These are phyloP conservation scores for Salarias fasciatus DNA, from an alignment of 2,797 vertebrate genomes.

Conservation along the genomic window DNA sequence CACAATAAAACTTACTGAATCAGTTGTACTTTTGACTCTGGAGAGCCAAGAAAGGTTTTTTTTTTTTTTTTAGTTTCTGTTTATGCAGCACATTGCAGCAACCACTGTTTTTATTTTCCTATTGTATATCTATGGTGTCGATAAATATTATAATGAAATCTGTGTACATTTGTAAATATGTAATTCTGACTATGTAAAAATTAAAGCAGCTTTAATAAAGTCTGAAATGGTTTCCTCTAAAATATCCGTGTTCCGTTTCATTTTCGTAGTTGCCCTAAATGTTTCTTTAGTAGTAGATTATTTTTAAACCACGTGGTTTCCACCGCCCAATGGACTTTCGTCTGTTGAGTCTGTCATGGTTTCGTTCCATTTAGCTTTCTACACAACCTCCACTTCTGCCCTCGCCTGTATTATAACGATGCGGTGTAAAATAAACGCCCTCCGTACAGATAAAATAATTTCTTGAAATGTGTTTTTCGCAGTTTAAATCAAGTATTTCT, in stretches of 20 bases:
- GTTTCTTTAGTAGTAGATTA: constrained; percentile 31
- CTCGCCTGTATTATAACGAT: not conserved
- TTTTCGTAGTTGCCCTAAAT: too few species aligned
- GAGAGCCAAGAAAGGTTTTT: constrained; percentile 59
- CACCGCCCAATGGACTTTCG: constrained; percentile 45
- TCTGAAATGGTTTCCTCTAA: constrained; percentile 72
- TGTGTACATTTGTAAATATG: constrained; percentile 87
- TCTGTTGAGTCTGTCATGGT: constrained; percentile 28
- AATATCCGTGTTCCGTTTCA: not conserved
- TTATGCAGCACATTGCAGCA: constrained; percentile 87
- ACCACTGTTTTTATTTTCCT: constrained; percentile 81
- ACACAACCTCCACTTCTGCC: not conserved
- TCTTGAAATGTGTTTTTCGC: too few species aligned
- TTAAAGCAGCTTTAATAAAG: constrained; percentile 89
- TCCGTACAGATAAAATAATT: too few species aligned
- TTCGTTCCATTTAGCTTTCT: constrained; percentile 29
- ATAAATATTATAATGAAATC: constrained; percentile 72
- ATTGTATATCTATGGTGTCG: constrained; percentile 75
- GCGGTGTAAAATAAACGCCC: too few species aligned
- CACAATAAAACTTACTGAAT: constrained; percentile 48
- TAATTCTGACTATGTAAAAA: constrained; percentile 86
- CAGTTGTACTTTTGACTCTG: constrained; percentile 56
- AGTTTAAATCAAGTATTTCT: too few species aligned
- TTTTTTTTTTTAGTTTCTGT: constrained; percentile 80
- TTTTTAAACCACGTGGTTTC: constrained; percentile 32